Conservation (phyloP, 2,888 invertebrate genomes). For the Drosophila merina region DNA sequence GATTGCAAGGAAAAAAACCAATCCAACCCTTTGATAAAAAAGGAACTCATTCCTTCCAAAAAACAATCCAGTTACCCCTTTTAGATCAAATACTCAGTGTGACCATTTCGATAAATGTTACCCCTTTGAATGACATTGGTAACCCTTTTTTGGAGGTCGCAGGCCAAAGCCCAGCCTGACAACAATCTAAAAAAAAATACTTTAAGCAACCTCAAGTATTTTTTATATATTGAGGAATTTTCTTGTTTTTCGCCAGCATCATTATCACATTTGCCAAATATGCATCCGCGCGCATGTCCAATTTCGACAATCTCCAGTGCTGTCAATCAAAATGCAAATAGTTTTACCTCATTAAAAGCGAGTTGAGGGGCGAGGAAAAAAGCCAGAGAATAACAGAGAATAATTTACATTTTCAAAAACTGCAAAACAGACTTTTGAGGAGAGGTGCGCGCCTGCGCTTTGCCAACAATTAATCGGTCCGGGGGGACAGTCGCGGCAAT, state of each 20-base stretch:
- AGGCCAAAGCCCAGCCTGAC: conserved; percentile 25
- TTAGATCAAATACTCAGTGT: neutral
- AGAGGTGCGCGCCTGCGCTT: conserved; percentile 47
- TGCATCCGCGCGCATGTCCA: conserved; percentile 58
- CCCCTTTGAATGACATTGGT: neutral
- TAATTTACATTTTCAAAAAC: conserved; percentile 71
- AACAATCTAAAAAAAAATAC: conserved; percentile 10
- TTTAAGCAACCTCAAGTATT: conserved; percentile 9
- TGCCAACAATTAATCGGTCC: conserved; percentile 58
- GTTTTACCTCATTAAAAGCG: conserved; percentile 70
- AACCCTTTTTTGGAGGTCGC: conserved; percentile 5
- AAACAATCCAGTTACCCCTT: neutral
- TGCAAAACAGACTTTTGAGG: conserved; percentile 34
- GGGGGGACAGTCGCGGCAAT: conserved; percentile 3
- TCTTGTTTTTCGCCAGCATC: conserved; percentile 28
- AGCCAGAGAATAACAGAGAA: conserved; percentile 31
- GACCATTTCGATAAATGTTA: neutral
- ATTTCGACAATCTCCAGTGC: conserved; percentile 65
- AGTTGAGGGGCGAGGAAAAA: conserved; percentile 36
- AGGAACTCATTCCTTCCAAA: neutral
- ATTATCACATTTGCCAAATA: conserved; percentile 70
- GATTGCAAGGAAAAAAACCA: neutral
- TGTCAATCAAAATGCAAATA: conserved; percentile 79
- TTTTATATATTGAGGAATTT: conserved; percentile 15
- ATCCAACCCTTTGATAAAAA: conserved; percentile 63